Conservation (phyloP, 2,797 vertebrate species). For the Etheostoma perlongum region DNA sequence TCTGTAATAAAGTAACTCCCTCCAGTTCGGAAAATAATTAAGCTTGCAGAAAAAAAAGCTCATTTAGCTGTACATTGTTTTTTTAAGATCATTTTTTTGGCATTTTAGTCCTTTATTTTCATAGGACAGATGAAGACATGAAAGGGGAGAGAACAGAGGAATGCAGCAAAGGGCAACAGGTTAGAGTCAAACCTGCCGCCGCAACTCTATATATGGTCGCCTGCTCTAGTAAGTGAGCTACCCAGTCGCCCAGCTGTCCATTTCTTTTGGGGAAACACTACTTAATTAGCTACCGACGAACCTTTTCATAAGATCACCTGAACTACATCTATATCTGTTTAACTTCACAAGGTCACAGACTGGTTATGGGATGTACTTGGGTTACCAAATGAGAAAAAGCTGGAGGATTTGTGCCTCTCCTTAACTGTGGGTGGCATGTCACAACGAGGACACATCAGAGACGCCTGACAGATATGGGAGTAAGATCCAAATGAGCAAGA, state of each 20-base stretch:
- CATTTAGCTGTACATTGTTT: no score
- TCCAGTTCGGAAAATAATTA: slow-evolving; percentile 22
- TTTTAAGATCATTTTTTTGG: no score
- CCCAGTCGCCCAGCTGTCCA: neutral
- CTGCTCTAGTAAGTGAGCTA: no score
- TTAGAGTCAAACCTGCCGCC: no score
- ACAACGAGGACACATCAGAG: slow-evolving; percentile 63
- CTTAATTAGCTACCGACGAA: slow-evolving; percentile 19
- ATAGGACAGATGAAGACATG: no score
- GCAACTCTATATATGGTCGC: no score
- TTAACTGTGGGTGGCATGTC: slow-evolving; percentile 60
- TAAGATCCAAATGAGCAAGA: slow-evolving; percentile 67
- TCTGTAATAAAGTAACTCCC: slow-evolving; percentile 18
- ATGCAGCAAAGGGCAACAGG: no score
- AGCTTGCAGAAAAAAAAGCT: neutral
- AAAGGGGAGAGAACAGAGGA: no score
- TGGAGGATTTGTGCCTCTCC: slow-evolving; percentile 55
- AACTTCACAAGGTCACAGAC: slow-evolving; percentile 51
- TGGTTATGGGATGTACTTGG: slow-evolving; percentile 13
- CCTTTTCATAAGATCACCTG: slow-evolving; percentile 58
- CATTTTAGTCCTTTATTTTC: no score
- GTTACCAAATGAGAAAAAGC: slow-evolving; percentile 41
- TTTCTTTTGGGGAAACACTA: slow-evolving; percentile 25
- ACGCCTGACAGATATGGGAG: slow-evolving; percentile 69
- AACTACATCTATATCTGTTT: slow-evolving; percentile 54